phyloP scores from a whole-genome alignment of 2,797 vertebrate genomes.

The Ptychadena robeensis region DNA sequence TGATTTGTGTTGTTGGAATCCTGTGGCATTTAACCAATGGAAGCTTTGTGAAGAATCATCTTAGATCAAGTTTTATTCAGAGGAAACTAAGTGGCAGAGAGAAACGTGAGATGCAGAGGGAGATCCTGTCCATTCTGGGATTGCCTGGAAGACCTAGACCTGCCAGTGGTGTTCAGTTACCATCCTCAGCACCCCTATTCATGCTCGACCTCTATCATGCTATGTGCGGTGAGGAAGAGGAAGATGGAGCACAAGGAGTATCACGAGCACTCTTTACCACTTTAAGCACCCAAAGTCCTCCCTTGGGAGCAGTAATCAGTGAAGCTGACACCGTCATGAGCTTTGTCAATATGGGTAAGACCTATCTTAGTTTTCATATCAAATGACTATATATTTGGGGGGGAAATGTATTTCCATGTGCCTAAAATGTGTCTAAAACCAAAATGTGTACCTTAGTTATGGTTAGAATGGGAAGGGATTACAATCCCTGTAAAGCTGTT shows the following conservation, averaged over 20 bases:
- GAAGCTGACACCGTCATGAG: slow-evolving; percentile 94
- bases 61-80: slow-evolving; percentile 79
- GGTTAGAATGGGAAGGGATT: too few species aligned
- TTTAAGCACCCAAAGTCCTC: slow-evolving; percentile 81
- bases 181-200: slow-evolving; percentile 88
- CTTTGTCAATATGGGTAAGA: slow-evolving; percentile 95
- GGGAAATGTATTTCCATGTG: too few species aligned
- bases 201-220: slow-evolving; percentile 95
- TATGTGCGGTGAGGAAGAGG: slow-evolving; percentile 79
- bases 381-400: background rate
- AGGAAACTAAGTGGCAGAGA: slow-evolving; percentile 84
- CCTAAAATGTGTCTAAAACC: too few species aligned
- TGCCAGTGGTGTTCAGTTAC: slow-evolving; percentile 74
- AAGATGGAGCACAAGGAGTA: slow-evolving; percentile 68
- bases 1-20: slow-evolving; percentile 65
- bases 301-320: slow-evolving; percentile 82
- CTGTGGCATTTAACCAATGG: slow-evolving; percentile 77
- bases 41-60: slow-evolving; percentile 69
- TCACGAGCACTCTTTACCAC: slow-evolving; percentile 77
- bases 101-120: slow-evolving; percentile 91
- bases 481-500: too few species aligned
- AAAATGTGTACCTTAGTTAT: too few species aligned
- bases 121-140: slow-evolving; percentile 90
- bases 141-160: slow-evolving; percentile 85
- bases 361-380: background rate